Base-by-base conservation (phyloP, 2,797 vertebrate species). In the Tolypeutes matacus region DNA sequence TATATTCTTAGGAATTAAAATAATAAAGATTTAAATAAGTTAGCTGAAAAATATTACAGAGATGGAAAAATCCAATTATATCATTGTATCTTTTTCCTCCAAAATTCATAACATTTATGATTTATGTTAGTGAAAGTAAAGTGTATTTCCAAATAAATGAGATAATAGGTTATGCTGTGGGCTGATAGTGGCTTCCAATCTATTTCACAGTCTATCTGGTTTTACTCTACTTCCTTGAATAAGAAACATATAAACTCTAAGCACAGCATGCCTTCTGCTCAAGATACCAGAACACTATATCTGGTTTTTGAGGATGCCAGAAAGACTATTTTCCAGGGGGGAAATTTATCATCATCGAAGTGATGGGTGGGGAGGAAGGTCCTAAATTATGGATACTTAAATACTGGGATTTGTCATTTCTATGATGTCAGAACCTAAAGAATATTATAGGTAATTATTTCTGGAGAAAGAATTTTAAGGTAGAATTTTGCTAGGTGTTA, bases 81-180 rank as follows among this genome's bases (percentile, higher is more conserved):
- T 51, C 11, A 49, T 53, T n/a, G 4, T 75, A 36, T 49, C 4
- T 67, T 75, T 46, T 13, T 70, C 13, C 34, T 18, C 80, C 27
- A 21, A 4, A 89, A 82, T 53, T 92, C 17, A 56, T 82, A 86
- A 15, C 3, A 77, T 2, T 93, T 89, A 5, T 73, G 42, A 75
- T 29, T 90, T 42, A n/a, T 1, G 27, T 60, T 69, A 64, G 46
- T 60, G 27, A 56, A 27, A 62, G 7, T 75, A 14, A 91, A 95
- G 70, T 83, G 1, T 27, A 83, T 75, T 91, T 75, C 18, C 34
- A 86, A 23, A 67, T 94, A 76, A 75, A 82, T 72, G 23, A 83
- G 9, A 86, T 70, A 42, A 21, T 49, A 14, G 31, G 4, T 4
- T n/a, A 23, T 70, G 3, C 4, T 27, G 3, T 78, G 2, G 20